These are phyloP conservation scores for Pantelozetes paolii DNA, from an alignment of 2,888 invertebrate genomes.

Conservation along the genomic window DNA sequence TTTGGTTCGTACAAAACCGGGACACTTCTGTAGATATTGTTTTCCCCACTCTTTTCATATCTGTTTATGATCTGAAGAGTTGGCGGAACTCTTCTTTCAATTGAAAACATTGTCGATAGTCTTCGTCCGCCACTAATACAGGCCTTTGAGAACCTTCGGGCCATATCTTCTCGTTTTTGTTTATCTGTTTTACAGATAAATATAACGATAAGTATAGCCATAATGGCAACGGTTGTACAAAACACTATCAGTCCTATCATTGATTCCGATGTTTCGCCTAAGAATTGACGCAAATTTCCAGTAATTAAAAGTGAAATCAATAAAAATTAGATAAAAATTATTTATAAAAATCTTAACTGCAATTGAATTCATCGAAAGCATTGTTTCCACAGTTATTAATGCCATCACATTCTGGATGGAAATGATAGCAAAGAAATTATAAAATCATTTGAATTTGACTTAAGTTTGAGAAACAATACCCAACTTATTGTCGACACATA, in stretches of 20 bases:
- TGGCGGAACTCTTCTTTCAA: neutral
- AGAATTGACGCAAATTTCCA: neutral
- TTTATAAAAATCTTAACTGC: conserved; percentile 19
- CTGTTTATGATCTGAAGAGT: neutral
- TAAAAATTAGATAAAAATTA: neutral
- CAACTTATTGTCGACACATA: conserved; percentile 33
- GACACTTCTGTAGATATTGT: conserved; percentile 27
- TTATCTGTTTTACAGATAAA: conserved; percentile 37
- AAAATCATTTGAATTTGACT: neutral
- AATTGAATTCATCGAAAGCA: conserved; percentile 34
- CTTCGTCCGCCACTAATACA: conserved; percentile 32
- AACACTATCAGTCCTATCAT: conserved; percentile 38
- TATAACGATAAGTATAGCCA: conserved; percentile 35
- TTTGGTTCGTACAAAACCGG: conserved; percentile 3
- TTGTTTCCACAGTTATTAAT: conserved; percentile 38
- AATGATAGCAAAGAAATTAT: neutral
- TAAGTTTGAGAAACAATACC: conserved; percentile 9
- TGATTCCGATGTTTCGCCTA: conserved; percentile 38
- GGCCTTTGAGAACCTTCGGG: conserved; percentile 33
- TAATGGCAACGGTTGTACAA: conserved; percentile 17
- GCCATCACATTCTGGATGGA: conserved; percentile 40
- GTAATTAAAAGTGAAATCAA: neutral
- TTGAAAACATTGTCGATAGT: conserved; percentile 22
- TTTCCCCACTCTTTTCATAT: neutral
- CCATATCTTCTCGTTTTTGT: conserved; percentile 34